phyloP scores from a whole-genome alignment of 2,797 vertebrate genomes.

The Poeciliopsis presidionis region DNA sequence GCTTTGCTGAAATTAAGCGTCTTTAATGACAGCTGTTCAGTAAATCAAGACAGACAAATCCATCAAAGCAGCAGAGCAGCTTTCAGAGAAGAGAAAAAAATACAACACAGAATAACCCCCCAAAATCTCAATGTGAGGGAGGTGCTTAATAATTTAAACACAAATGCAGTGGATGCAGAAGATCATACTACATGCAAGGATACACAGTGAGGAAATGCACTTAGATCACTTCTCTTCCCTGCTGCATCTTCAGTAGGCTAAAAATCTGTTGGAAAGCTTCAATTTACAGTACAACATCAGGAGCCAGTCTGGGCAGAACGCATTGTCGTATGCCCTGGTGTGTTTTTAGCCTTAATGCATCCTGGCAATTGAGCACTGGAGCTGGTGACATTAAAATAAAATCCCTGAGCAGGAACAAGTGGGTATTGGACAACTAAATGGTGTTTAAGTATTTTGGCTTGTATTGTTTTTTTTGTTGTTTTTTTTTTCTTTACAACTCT shows the following conservation, averaged over 20 bases:
- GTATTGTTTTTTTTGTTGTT: not conserved
- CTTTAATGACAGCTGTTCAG: not conserved
- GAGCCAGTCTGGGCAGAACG: not conserved
- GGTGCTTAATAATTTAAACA: not conserved
- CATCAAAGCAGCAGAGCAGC: not conserved
- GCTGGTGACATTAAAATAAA: not conserved
- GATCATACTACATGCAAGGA: not conserved
- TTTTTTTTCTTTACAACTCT: not conserved
- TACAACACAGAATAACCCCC: not conserved
- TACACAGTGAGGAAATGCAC: not conserved
- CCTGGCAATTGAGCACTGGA: not conserved
- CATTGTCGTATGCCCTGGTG: not conserved
- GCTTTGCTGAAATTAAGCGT: not conserved
- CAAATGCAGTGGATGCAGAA: not conserved
- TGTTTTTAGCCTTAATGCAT: slow-evolving; percentile 6
- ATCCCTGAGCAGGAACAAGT: not conserved
- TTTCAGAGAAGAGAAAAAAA: not conserved
- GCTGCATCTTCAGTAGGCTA: not conserved
- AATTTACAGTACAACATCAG: not conserved
- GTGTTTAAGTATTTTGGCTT: not conserved
- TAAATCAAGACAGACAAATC: not conserved
- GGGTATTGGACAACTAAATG: not conserved
- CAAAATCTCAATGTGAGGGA: not conserved
- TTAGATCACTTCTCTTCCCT: not conserved
- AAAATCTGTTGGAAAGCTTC: not conserved